Percentiles rank a stretch among this genome's conserved stretches.
Evolutionary conservation across 2,797 vertebrate genomes (phyloP).

Genomic region (Xenops minutus): DNA sequence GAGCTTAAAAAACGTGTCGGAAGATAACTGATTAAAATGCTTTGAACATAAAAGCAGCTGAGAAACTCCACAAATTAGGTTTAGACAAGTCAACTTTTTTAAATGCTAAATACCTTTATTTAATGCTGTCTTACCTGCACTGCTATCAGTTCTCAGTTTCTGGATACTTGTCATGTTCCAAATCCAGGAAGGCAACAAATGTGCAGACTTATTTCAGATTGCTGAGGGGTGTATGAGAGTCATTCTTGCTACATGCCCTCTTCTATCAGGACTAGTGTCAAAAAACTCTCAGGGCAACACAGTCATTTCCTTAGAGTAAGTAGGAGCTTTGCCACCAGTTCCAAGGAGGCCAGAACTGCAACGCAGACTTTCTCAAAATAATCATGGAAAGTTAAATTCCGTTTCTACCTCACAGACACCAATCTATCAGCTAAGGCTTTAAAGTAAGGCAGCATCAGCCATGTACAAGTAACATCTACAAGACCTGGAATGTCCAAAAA

Average conservation of each 20-base stretch:
- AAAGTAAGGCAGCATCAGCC: neutral
- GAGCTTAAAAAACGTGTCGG: neutral
- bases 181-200: neutral
- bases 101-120: neutral
- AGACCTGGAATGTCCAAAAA: neutral
- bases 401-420: neutral
- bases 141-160: neutral
- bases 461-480: neutral
- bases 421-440: neutral
- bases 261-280: neutral
- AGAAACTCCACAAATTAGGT: neutral
- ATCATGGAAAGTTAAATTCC: neutral
- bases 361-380: neutral
- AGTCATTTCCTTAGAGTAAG: neutral
- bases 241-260: neutral
- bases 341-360: neutral
- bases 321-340: neutral
- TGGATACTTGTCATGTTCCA: neutral
- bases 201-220: neutral
- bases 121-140: neutral
- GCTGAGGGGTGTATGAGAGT: neutral
- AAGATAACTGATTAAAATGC: neutral
- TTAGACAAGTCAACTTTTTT: neutral
- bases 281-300: neutral
- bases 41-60: neutral